Evolutionary conservation across 2,113 vertebrate species (phyloP), one percentile per base, ranked within the genome.

Genomic region (Halcyon malimbica): DNA sequence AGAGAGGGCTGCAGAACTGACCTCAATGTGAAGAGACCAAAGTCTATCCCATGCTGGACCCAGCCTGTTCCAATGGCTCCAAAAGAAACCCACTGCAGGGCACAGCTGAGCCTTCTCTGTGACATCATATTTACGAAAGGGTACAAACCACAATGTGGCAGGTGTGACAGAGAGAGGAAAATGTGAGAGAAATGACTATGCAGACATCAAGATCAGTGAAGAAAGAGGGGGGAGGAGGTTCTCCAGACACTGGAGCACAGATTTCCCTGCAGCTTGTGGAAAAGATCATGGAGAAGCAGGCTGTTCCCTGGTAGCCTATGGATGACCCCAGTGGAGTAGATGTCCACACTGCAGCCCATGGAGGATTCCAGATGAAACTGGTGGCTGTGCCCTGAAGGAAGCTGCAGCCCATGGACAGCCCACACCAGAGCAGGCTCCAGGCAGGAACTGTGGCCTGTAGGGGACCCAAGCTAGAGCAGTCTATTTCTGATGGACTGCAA

Each of bases 221-320:
- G 57, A 54, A 57, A 54, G 23, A 74, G 5, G 0, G 0, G 2
- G 10, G 8, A 59, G 1, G 17, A 74, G 1, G 2, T 25, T 6
- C 4, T 78, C 18, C 24, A 17, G 8, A 21, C 1, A 2, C 18
- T 1, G 1, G 16, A 69, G 12, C 2, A 3, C 29, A 48, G 11
- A 59, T 68, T 48, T 16, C 3, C 12, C 23, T 39, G 41, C 35
- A 77, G 24, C 37, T 37, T 41, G 10, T 28, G 63, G 12, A 50
- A 23, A 33, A 71, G 37, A 23, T 14, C 5, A 6, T 39, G 42
- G 48, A 59, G 31, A 75, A 67, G 13, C 8, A 56, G 8, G 10
- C 11, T 69, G 28, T 11, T 64, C 54, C 54, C 29, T 11, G 9
- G 54, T 56, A 31, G 29, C 20, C 42, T 10, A 10, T 19, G 59